phyloP scores from a whole-genome alignment of 2,888 invertebrate genomes.

The Cheilosia vulpina region DNA sequence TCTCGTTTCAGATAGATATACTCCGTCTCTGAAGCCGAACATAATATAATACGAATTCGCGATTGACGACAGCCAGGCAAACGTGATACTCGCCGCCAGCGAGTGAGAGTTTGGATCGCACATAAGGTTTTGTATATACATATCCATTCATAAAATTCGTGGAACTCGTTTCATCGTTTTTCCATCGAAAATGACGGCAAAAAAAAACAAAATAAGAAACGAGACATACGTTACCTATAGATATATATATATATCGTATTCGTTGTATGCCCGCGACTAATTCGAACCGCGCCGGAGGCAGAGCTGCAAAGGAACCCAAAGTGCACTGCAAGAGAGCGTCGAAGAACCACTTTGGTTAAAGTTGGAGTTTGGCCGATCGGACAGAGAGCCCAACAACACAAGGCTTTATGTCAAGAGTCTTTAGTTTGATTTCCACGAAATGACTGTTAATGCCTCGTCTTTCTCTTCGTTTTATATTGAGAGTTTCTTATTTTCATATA shows the following conservation, averaged over 20 bases:
- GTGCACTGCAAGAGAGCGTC: constrained; percentile 3
- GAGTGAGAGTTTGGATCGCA: constrained; percentile 53
- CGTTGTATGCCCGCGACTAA: neutral
- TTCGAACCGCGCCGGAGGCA: constrained; percentile 3
- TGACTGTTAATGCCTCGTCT: constrained; percentile 44
- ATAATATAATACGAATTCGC: constrained; percentile 5
- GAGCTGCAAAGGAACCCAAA: constrained; percentile 6
- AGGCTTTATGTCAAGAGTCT: constrained; percentile 65
- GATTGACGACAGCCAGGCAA: constrained; percentile 12
- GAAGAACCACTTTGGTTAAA: constrained; percentile 31
- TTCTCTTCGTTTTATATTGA: constrained; percentile 19
- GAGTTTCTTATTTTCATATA: constrained; percentile 6
- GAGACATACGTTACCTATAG: constrained; percentile 7
- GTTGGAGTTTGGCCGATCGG: too few relatives aligned
- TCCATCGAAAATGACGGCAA: constrained; percentile 68
- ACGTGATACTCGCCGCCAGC: constrained; percentile 30
- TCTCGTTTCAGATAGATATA: constrained; percentile 41
- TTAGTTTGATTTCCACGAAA: constrained; percentile 72
- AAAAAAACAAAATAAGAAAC: neutral
- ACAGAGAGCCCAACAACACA: constrained; percentile 37
- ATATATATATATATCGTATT: too few relatives aligned
- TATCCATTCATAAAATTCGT: constrained; percentile 74
- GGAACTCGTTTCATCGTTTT: constrained; percentile 74
- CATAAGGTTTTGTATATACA: constrained; percentile 40
- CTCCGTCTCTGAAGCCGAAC: constrained; percentile 19